These are phyloP conservation scores for Ctenopoma multispine DNA, from an alignment of 2,797 vertebrate genomes.

Conservation along the genomic window DNA sequence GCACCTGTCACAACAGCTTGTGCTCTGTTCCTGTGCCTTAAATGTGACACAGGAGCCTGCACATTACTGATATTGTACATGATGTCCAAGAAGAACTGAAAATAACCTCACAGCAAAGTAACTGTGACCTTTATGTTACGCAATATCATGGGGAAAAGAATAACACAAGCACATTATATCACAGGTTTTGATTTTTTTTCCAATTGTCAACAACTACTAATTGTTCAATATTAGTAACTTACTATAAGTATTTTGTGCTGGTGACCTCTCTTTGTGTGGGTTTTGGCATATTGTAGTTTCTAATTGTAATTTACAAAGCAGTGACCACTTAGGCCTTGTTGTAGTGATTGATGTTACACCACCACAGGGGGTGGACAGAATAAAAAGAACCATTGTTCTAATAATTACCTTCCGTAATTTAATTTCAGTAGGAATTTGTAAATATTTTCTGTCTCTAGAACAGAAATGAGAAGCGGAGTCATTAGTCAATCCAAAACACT, in stretches of 20 bases:
- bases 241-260: background rate
- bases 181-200: no score
- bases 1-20: conserved; percentile 64
- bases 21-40: conserved; percentile 32
- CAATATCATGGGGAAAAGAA: conserved; percentile 9
- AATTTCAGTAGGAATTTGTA: no score
- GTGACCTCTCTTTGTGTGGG: background rate
- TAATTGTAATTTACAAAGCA: background rate
- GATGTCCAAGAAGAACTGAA: conserved; percentile 27
- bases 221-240: background rate
- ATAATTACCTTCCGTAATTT: no score
- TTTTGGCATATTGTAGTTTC: no score
- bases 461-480: no score
- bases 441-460: no score
- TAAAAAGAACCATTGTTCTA: background rate
- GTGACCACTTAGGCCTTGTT: background rate
- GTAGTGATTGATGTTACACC: background rate
- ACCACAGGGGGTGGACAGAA: background rate
- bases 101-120: conserved; percentile 56
- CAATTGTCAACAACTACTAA: background rate
- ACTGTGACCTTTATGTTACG: conserved; percentile 28
- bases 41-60: conserved; percentile 32
- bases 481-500: no score
- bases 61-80: conserved; percentile 12
- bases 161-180: background rate